phyloP scores from a whole-genome alignment of 1,140 invertebrate species.

The Halictus rubicundus region DNA sequence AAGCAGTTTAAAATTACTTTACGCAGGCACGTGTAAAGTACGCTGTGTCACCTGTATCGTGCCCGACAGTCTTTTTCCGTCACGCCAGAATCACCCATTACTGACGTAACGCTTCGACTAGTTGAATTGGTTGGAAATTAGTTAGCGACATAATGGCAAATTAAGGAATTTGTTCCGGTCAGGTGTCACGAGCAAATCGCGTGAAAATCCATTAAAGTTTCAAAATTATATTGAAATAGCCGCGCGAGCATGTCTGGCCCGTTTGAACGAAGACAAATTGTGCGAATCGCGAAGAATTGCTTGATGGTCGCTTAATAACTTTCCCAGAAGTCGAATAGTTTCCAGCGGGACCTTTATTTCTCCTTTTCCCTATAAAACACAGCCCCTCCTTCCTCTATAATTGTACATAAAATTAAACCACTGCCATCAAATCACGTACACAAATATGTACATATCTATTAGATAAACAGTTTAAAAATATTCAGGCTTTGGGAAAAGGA shows the following conservation, averaged over 20 bases:
- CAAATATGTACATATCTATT: too few species aligned
- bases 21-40: neutral
- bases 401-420: too few species aligned
- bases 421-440: too few species aligned
- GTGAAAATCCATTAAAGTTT: constrained; percentile 36
- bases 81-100: neutral
- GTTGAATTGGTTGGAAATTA: constrained; percentile 51
- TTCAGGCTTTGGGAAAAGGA: too few species aligned
- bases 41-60: neutral
- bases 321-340: neutral
- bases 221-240: constrained; percentile 45
- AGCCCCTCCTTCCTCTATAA: too few species aligned
- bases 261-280: constrained; percentile 31
- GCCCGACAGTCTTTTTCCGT: constrained; percentile 1
- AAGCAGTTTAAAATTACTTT: neutral
- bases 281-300: neutral
- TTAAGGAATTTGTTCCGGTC: constrained; percentile 42
- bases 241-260: neutral
- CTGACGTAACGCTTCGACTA: constrained; percentile 16
- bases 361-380: too few species aligned
- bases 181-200: constrained; percentile 47
- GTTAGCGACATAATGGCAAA: constrained; percentile 46
- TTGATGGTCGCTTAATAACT: neutral
- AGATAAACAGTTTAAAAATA: too few species aligned
- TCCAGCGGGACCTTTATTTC: too few species aligned